Evolutionary conservation across 1,140 invertebrate genomes (phyloP), one percentile per base, ranked within the genome.

Genomic region (Macrotrachela quadricornifera): DNA sequence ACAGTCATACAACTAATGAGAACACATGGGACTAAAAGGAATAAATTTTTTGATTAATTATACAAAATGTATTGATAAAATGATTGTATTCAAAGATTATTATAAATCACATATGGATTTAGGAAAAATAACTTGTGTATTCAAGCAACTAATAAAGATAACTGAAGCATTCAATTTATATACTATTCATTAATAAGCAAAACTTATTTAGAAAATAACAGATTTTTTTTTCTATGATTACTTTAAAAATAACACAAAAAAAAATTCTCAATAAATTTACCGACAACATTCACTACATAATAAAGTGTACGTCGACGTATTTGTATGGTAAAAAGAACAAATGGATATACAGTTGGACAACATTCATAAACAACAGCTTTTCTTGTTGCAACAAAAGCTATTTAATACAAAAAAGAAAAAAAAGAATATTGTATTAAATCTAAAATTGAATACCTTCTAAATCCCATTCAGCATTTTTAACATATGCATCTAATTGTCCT

Each of bases 1-100:
- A 97, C 78, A 58, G 91, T 88, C 87, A 99, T 94, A 59, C 88
- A 92, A 60, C 91, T 88, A 65, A 97, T 96, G 63, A 97, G 79
- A 61, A 97, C 86, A 73, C 91, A 97, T 54, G 92, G 92, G 65
- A 97, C 88, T 53, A 53, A 46, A 12, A 53, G 79, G 77, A 30
- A 30, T 8, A 30, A 30, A 30, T 2, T 30, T 2, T 4, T 30
- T 30, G n/a, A n/a, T n/a, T n/a, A n/a, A n/a, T n/a, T n/a, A n/a
- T n/a, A n/a, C n/a, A n/a, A n/a, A n/a, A n/a, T n/a, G n/a, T n/a
- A n/a, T n/a, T n/a, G n/a, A n/a, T n/a, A n/a, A n/a, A n/a, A n/a
- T n/a, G n/a, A n/a, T n/a, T n/a, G n/a, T n/a, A n/a, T n/a, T n/a
- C n/a, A n/a, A n/a, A n/a, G n/a, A n/a, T n/a, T n/a, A n/a, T n/a